Evolutionary conservation across 2,797 vertebrate genomes (phyloP), one percentile per base, ranked within the genome.

Genomic region (Phoeniculus purpureus): DNA sequence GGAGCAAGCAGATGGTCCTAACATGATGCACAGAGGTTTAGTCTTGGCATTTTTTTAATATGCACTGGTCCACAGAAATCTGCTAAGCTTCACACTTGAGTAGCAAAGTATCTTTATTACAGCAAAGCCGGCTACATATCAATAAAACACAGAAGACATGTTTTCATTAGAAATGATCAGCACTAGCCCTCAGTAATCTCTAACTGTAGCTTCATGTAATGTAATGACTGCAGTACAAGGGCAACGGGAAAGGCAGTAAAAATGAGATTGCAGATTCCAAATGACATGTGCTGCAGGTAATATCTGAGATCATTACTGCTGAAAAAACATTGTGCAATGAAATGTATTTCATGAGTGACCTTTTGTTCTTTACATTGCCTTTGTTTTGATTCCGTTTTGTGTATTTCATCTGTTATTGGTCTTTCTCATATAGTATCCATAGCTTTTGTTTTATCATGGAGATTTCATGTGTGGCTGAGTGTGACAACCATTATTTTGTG

Each of bases 1-100:
- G 80, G 72, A 86, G 65, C 47, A 88, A 92, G 78, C 92, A 93
- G 95, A 93, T 93, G 93, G 76, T 89, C 85, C 75, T 58, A 86
- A 88, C 58, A 66, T 3, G 48, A 84, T 34, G 79, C 19, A 21
- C 48, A 83, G 66, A 66, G 71, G 51, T 90, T 96, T 94, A 77
- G 94, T 72, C 90, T 89, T 3, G 0, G 55, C 64, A 80, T 58
- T 89, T 85, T 64, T 62, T 48, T 48, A 94, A 48, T 68, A 81
- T 71, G 76, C 54, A 65, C 32, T 70, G 26, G 4, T 68, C 61
- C 83, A 59, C 56, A 67, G n/a, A 65, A 76, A 66, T 89, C 54
- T 65, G n/a, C 20, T 31, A 79, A 48, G 61, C 89, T 92, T 90
- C 76, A 88, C 58, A 78, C 52, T 60, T 62, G 55, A 92, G 80